phyloP scores from a whole-genome alignment of 2,888 invertebrate genomes.

The Diloba caeruleocephala region DNA sequence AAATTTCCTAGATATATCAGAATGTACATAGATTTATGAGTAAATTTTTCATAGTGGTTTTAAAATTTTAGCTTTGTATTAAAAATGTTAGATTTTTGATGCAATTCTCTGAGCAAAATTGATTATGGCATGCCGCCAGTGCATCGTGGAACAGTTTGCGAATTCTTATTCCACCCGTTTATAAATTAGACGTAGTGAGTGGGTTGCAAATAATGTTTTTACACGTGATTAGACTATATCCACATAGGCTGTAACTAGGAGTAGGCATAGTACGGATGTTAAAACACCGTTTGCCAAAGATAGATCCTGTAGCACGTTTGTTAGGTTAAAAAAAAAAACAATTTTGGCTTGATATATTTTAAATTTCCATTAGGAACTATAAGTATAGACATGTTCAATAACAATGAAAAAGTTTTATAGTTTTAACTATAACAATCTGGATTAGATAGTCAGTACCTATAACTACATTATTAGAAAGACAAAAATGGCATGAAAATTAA shows the following conservation, averaged over 20 bases:
- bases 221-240: slow-evolving; percentile 39
- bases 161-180: slow-evolving; percentile 51
- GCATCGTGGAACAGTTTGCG: slow-evolving; percentile 53
- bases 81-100: slow-evolving; percentile 40
- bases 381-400: too few relatives aligned
- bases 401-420: too few relatives aligned
- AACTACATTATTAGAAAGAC: too few relatives aligned
- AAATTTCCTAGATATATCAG: too few relatives aligned
- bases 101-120: slow-evolving; percentile 51
- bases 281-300: too few relatives aligned
- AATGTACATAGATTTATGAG: too few relatives aligned
- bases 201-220: slow-evolving; percentile 30
- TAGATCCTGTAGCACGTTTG: too few relatives aligned
- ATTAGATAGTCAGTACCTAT: too few relatives aligned
- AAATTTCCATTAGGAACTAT: too few relatives aligned
- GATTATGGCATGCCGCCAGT: slow-evolving; percentile 62
- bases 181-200: slow-evolving; percentile 32
- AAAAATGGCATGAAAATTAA: slow-evolving; percentile 21
- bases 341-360: too few relatives aligned
- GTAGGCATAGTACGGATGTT: slow-evolving; percentile 24
- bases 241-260: slow-evolving; percentile 19
- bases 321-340: too few relatives aligned
- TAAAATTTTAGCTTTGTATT: slow-evolving; percentile 30
- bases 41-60: slow-evolving; percentile 27
- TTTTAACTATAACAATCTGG: too few relatives aligned